phyloP scores from a whole-genome alignment of 2,797 vertebrate species.

The Corythornis leucogaster region DNA sequence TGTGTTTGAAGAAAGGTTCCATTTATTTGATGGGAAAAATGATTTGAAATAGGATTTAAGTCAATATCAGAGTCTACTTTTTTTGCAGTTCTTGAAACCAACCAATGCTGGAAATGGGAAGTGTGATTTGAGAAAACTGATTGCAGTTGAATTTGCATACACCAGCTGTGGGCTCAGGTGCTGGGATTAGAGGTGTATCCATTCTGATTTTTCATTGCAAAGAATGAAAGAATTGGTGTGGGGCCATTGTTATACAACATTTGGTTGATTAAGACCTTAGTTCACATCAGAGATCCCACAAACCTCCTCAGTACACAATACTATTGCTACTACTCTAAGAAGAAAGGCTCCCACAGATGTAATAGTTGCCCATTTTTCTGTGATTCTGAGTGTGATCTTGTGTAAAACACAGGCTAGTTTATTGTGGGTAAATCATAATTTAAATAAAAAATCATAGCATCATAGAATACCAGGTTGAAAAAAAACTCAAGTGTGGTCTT shows the following conservation, averaged over 20 bases:
- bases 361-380: neutral
- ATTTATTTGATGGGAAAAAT: neutral
- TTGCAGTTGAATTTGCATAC: neutral
- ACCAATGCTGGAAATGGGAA: neutral
- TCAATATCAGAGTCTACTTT: neutral
- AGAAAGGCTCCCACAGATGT: neutral
- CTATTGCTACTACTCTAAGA: neutral
- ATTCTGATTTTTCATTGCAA: neutral
- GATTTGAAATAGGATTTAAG: neutral
- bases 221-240: neutral
- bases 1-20: neutral
- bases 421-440: neutral
- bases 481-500: neutral
- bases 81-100: neutral
- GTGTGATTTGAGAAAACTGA: neutral
- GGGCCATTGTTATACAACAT: neutral
- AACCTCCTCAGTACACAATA: neutral
- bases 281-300: neutral
- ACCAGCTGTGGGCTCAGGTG: rapidly evolving
- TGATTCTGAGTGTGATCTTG: neutral
- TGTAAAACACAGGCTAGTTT: neutral
- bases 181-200: neutral
- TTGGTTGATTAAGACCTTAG: neutral
- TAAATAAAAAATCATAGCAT: neutral
- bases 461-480: neutral